These are phyloP conservation scores for Sinhomidia bicolor DNA, from an alignment of 2,888 invertebrate genomes.

Conservation along the genomic window DNA sequence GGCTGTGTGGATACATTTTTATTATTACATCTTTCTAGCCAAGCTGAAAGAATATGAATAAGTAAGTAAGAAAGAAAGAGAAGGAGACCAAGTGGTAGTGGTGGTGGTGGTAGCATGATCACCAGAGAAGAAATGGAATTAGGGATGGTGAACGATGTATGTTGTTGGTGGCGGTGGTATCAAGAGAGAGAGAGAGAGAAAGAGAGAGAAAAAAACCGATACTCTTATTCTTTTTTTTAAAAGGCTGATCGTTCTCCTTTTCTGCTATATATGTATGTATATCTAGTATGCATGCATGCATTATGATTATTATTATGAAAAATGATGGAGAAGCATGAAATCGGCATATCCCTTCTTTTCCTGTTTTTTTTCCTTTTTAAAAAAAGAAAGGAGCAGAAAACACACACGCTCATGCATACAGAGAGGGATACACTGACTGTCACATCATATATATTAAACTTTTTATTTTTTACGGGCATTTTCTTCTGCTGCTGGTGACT, in stretches of 20 bases:
- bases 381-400: background rate
- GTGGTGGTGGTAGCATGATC: constrained; percentile 4
- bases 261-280: background rate
- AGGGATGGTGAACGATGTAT: constrained; percentile 58
- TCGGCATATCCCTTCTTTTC: constrained; percentile 77
- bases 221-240: no score
- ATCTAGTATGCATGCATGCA: background rate
- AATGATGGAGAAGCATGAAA: constrained; percentile 79
- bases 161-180: background rate
- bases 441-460: constrained; percentile 46
- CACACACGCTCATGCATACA: background rate
- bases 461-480: constrained; percentile 45
- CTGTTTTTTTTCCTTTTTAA: background rate
- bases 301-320: constrained; percentile 71
- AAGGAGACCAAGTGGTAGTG: constrained; percentile 3
- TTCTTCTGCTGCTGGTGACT: constrained; percentile 13
- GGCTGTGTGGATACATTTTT: constrained; percentile 28
- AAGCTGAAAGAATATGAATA: constrained; percentile 45
- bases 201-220: constrained; percentile 42
- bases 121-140: constrained; percentile 62
- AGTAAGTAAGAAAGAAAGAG: constrained; percentile 19
- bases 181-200: no score
- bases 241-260: background rate
- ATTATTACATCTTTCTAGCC: constrained; percentile 37
- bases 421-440: constrained; percentile 18